These are phyloP conservation scores for Lagorchestes hirsutus DNA, from an alignment of 2,797 vertebrate genomes.

Conservation along the genomic window DNA sequence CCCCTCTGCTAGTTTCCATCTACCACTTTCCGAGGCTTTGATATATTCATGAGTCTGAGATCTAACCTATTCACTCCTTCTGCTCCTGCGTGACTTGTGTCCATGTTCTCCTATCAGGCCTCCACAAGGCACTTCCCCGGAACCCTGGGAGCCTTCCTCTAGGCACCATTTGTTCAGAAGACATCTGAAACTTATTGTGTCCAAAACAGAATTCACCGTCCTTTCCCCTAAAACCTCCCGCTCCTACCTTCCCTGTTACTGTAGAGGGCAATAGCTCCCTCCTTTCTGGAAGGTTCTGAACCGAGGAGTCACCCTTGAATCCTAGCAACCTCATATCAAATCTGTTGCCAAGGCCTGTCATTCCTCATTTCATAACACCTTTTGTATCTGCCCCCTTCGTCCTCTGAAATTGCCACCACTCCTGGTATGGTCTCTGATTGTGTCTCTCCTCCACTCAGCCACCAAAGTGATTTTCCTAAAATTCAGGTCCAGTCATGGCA, in stretches of 20 bases:
- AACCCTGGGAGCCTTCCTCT: neutral
- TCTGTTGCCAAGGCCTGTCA: neutral
- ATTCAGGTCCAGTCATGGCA: neutral
- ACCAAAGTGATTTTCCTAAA: neutral
- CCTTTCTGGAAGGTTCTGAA: neutral
- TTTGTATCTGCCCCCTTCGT: neutral
- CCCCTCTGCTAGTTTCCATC: neutral
- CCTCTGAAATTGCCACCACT: neutral
- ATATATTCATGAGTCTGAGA: neutral
- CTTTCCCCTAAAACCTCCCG: neutral
- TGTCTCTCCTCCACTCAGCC: neutral
- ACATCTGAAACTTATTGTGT: neutral
- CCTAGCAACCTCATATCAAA: neutral
- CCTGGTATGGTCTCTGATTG: neutral
- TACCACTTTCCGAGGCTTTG: neutral
- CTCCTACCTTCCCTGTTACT: neutral
- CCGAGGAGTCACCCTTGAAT: neutral
- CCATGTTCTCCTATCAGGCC: neutral
- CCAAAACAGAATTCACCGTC: neutral
- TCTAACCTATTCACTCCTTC: neutral
- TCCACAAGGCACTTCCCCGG: neutral
- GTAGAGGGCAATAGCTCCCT: neutral
- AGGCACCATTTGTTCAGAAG: neutral
- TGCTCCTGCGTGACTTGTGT: neutral
- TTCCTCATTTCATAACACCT: neutral